These are phyloP conservation scores for Epinephelus fuscoguttatus DNA, from an alignment of 2,113 vertebrate species.

Conservation along the genomic window DNA sequence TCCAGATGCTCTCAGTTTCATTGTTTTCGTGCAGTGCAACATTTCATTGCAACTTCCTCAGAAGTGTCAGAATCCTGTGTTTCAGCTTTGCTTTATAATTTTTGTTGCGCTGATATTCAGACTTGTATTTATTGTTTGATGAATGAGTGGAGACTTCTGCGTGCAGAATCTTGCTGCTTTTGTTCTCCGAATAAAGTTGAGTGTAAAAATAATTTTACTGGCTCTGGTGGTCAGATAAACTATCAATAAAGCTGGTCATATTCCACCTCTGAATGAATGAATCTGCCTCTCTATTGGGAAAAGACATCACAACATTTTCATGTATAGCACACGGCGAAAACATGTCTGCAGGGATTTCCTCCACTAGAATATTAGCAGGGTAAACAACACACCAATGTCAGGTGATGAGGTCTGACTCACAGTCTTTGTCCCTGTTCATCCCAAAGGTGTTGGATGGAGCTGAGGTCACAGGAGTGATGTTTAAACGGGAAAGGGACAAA, in stretches of 20 bases:
- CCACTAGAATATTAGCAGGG: too few species aligned
- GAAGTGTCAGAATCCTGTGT: background rate
- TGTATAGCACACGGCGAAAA: too few species aligned
- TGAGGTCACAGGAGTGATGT: too few species aligned
- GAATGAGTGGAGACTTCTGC: constrained; percentile 1
- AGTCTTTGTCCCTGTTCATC: too few species aligned
- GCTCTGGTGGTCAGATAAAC: constrained; percentile 11
- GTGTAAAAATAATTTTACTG: constrained; percentile 1
- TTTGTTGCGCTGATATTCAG: background rate
- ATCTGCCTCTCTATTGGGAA: background rate
- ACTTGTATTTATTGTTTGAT: constrained; percentile 45
- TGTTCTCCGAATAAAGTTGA: background rate
- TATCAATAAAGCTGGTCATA: constrained; percentile 37
- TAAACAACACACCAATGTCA: too few species aligned
- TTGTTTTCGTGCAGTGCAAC: background rate
- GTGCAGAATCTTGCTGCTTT: constrained; percentile 2
- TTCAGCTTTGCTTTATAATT: background rate
- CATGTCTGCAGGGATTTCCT: too few species aligned
- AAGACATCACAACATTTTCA: too few species aligned
- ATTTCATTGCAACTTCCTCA: background rate
- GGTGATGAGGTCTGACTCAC: background rate
- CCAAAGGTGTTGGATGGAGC: background rate
- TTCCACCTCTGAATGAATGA: background rate
- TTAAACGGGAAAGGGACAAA: too few species aligned
- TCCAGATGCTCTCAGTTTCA: too few species aligned